These are phyloP conservation scores for Drosophila mayaguana DNA, from an alignment of 2,888 invertebrate genomes.

Conservation along the genomic window DNA sequence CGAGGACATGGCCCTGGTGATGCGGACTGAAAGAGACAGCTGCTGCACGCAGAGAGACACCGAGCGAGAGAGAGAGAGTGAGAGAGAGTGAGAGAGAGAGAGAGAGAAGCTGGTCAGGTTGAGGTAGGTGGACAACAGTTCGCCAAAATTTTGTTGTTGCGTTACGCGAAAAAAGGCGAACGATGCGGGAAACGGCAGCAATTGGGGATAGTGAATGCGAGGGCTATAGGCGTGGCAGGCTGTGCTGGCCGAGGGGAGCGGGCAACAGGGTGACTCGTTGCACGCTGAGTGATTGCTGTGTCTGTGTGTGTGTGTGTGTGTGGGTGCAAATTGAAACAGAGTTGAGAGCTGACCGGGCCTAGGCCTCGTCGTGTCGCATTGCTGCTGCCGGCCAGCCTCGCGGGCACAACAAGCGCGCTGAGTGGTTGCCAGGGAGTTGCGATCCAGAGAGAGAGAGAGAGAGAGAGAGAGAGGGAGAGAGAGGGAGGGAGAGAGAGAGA, in stretches of 20 bases:
- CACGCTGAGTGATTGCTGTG: constrained; percentile 71
- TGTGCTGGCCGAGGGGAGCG: constrained; percentile 7
- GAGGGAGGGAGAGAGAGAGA: neutral
- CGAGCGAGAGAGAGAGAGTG: neutral
- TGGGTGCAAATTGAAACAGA: constrained; percentile 80
- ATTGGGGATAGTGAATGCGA: constrained; percentile 33
- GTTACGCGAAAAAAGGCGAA: constrained; percentile 70
- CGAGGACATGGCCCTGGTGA: constrained; percentile 41
- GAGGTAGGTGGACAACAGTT: constrained; percentile 28
- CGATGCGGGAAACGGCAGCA: constrained; percentile 44
- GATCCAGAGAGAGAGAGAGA: neutral
- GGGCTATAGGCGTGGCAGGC: constrained; percentile 26
- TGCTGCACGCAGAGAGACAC: constrained; percentile 4
- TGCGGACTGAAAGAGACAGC: constrained; percentile 59
- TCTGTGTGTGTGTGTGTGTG: constrained; percentile 39
- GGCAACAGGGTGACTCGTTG: constrained; percentile 40
- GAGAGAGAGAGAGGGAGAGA: neutral
- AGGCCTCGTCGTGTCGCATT: constrained; percentile 67
- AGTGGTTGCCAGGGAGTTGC: constrained; percentile 57
- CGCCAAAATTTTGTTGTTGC: constrained; percentile 56
- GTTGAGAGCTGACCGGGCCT: constrained; percentile 41
- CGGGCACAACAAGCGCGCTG: constrained; percentile 77
- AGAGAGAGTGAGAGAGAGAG: neutral
- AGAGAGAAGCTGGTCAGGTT: neutral
- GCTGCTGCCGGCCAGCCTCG: constrained; percentile 69